Conservation (phyloP, 2,113 vertebrate genomes). For the Variabilichromis moorii region DNA sequence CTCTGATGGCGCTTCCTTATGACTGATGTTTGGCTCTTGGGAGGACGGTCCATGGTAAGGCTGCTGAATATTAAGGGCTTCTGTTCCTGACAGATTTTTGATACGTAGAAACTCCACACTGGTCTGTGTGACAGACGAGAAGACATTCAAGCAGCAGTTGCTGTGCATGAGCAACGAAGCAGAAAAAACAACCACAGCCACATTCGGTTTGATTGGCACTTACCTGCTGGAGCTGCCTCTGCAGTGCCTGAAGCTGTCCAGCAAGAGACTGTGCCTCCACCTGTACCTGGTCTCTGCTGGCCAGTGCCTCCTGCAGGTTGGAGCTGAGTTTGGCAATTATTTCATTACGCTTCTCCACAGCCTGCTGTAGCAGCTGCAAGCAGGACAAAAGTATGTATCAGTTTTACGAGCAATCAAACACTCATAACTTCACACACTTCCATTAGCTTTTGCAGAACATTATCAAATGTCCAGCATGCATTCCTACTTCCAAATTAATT, state of each 20-base stretch:
- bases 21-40: conserved; percentile 39
- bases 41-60: conserved; percentile 21
- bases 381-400: not conserved
- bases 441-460: not conserved
- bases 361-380: conserved; percentile 69
- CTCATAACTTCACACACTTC: not conserved
- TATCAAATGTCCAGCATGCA: not conserved
- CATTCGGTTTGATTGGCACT: not conserved
- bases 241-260: conserved; percentile 69
- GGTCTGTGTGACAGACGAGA: conserved; percentile 55
- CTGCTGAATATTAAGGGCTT: conserved; percentile 34
- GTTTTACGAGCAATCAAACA: not conserved
- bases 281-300: conserved; percentile 70
- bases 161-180: not conserved
- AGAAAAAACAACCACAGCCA: not conserved
- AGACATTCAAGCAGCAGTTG: not conserved
- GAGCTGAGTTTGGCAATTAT: conserved; percentile 72
- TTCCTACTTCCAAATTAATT: not conserved
- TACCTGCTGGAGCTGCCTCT: conserved; percentile 79
- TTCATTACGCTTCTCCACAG: conserved; percentile 76
- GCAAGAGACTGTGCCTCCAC: conserved; percentile 67
- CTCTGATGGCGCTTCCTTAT: conserved; percentile 46
- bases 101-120: conserved; percentile 64
- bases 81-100: conserved; percentile 50
- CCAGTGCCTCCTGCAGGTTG: conserved; percentile 71